phyloP scores from a whole-genome alignment of 2,797 vertebrate genomes.

The Anguilla marmorata region DNA sequence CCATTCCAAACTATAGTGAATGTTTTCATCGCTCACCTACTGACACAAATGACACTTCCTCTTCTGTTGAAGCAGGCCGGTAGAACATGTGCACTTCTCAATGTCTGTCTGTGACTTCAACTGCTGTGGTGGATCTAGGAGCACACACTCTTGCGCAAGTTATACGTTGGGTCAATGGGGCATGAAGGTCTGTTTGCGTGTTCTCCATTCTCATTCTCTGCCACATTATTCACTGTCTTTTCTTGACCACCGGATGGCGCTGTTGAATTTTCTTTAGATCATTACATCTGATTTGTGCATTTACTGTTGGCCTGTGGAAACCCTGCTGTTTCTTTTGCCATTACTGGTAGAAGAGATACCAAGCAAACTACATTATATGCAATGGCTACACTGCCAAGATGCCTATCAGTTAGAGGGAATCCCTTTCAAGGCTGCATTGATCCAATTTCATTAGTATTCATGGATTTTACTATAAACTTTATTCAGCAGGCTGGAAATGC shows the following conservation, averaged over 20 bases:
- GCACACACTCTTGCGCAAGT: neutral
- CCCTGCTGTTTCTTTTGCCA: neutral
- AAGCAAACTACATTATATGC: neutral
- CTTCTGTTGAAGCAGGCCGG: neutral
- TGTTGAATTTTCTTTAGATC: neutral
- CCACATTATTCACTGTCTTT: neutral
- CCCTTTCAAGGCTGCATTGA: neutral
- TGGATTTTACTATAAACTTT: neutral
- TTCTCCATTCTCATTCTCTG: neutral
- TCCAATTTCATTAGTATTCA: neutral
- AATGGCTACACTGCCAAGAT: neutral
- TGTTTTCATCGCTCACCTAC: neutral
- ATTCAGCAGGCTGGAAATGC: neutral
- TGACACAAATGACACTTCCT: neutral
- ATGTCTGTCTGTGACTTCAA: neutral
- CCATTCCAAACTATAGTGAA: neutral
- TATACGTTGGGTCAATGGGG: neutral
- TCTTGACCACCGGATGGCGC: neutral
- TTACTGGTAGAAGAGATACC: neutral
- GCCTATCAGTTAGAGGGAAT: neutral
- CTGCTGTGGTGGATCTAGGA: neutral
- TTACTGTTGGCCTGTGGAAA: neutral
- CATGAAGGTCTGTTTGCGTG: too few relatives aligned
- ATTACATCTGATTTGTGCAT: neutral
- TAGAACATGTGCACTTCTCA: neutral